Conservation (phyloP, 2,797 vertebrate species). For the Sphenodon punctatus region DNA sequence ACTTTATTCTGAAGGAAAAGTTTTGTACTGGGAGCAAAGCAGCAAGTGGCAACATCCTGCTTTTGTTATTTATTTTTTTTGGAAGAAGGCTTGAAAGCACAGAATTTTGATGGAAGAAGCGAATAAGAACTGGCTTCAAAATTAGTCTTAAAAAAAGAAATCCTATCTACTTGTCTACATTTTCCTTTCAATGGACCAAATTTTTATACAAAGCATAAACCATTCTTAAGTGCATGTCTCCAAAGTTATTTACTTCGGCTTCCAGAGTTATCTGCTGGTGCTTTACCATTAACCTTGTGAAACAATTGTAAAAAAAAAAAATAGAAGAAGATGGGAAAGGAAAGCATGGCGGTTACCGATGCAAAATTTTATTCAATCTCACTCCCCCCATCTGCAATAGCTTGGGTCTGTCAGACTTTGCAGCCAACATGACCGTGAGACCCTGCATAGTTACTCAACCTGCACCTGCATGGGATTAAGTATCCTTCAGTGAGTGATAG, state of each 20-base stretch:
- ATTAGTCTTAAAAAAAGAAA: constrained; percentile 60
- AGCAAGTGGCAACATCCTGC: constrained; percentile 38
- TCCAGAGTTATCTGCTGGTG: background rate
- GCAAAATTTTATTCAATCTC: background rate
- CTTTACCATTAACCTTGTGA: background rate
- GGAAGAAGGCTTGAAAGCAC: constrained; percentile 24
- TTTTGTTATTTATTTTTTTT: background rate
- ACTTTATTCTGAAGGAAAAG: constrained; percentile 1
- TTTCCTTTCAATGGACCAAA: constrained; percentile 44
- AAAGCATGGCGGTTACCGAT: constrained; percentile 30
- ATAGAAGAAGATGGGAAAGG: background rate
- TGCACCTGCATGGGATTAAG: constrained; percentile 73
- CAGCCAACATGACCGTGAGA: constrained; percentile 58
- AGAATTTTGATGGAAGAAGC: constrained; percentile 48
- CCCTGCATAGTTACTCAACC: constrained; percentile 52
- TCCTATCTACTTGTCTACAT: constrained; percentile 37
- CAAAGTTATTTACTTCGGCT: constrained; percentile 38
- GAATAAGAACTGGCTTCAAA: constrained; percentile 46
- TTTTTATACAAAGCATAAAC: constrained; percentile 51
- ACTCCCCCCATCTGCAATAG: constrained; percentile 42
- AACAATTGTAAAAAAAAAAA: background rate
- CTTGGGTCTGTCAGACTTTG: background rate
- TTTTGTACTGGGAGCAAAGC: constrained; percentile 30
- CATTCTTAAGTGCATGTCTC: constrained; percentile 29
- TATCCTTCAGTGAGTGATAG: constrained; percentile 69